Evolutionary conservation across 2,113 vertebrate genomes (phyloP).

Genomic region (Calcarius ornatus): DNA sequence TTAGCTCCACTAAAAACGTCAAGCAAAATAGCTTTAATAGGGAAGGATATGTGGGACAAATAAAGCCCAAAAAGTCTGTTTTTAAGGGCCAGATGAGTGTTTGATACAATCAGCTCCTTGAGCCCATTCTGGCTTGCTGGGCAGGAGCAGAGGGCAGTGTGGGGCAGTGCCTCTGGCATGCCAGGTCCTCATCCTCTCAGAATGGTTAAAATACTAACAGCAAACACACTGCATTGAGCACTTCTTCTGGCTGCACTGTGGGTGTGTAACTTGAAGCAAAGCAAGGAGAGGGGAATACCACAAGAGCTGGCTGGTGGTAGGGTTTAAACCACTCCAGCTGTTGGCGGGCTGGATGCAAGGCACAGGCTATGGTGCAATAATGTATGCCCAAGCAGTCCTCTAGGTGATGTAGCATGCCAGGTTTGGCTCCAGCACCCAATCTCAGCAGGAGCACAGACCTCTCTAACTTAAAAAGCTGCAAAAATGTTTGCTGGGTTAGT

Average conservation of each 20-base stretch:
- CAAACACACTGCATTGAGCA: fast-evolving
- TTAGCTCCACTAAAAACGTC: background rate
- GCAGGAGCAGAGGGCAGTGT: fast-evolving
- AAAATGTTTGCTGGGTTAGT: background rate
- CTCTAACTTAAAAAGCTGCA: background rate
- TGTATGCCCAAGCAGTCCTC: background rate
- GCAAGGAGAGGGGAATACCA: background rate
- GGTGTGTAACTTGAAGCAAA: background rate
- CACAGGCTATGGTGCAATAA: fast-evolving
- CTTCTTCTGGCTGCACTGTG: background rate
- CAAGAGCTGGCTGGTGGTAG: background rate
- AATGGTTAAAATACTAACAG: background rate
- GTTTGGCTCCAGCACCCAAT: background rate
- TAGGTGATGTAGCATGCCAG: background rate
- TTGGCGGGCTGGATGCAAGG: fast-evolving
- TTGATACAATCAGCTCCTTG: background rate
- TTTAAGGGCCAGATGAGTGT: background rate
- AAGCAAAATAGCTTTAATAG: background rate
- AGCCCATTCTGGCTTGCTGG: background rate
- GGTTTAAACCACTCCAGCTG: background rate
- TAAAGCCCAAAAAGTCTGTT: fast-evolving
- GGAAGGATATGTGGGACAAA: background rate
- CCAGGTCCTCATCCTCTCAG: background rate
- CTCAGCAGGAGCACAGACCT: background rate
- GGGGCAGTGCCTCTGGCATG: fast-evolving